Base-by-base conservation (phyloP, 2,888 invertebrate genomes). In the Actias luna region DNA sequence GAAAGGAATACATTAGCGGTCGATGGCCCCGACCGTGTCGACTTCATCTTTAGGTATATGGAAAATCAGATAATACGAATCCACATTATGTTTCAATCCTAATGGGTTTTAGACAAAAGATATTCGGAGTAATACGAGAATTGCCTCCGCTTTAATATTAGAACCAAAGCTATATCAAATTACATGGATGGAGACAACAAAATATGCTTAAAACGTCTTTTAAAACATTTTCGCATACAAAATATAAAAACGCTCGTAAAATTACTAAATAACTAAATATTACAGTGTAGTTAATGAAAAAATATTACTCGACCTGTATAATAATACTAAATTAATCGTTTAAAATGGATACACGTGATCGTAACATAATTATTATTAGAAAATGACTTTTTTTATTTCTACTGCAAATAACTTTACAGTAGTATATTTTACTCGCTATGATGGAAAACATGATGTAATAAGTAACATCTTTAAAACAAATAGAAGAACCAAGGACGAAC, bases 1-100 rank as follows among this genome's bases (percentile, higher is more conserved):
- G 84, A 84, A 89, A 86, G 83, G 88, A 88, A 90, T 88, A 89
- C 74, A 89, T 89, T 88, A 85, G 74, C 75, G 88, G 88, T 87
- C 88, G 80, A 80, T 81, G 83, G 70, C 84, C 77, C 67, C 65
- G 60, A 66, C 64, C 68, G 70, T 46, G 64, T 64, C 60, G 64
- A 64, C 67, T 69, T 63, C 63, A 59, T 63, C 60, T 67, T 69
- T 70, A 67, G 71, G 70, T 68, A 71, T 74, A 74, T 66, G 71
- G 72, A 70, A 72, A 70, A 78, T 75, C 73, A 76, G 72, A 78
- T 75, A 72, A 70, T 64, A 65, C 64, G 63, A 61, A 76, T 71
- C 69, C 68, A 64, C 66, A 66, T 69, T 69, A 71, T 70, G 68
- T 68, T 69, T 70, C 65, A 65, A 69, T 70, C 70, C 65, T 72